phyloP scores from a whole-genome alignment of 2,888 invertebrate genomes.

The Subacronicta megacephala region DNA sequence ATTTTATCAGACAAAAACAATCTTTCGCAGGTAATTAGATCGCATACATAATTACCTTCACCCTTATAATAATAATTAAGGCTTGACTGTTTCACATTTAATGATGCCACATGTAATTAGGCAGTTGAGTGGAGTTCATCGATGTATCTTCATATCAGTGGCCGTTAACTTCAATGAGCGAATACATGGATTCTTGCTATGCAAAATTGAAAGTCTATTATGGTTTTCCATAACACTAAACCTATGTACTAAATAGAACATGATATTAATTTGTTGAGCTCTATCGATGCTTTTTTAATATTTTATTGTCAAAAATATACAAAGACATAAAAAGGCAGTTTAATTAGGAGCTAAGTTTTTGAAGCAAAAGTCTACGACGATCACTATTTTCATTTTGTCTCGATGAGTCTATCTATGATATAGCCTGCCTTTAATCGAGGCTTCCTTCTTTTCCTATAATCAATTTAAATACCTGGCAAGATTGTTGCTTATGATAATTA shows the following conservation, averaged over 20 bases:
- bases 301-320: no score
- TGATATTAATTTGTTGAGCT: constrained; percentile 12
- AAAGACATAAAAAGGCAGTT: no score
- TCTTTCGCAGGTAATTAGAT: no score
- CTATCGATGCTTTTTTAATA: no score
- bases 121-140: constrained; percentile 31
- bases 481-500: no score
- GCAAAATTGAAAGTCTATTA: constrained; percentile 45
- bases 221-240: constrained; percentile 25
- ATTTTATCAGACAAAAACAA: no score
- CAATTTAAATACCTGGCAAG: no score
- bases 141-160: constrained; percentile 33
- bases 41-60: constrained; percentile 14
- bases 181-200: constrained; percentile 28
- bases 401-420: not conserved
- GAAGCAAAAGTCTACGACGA: no score
- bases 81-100: constrained; percentile 33
- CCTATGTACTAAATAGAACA: constrained; percentile 7
- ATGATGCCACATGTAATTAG: constrained; percentile 41
- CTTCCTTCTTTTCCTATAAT: no score
- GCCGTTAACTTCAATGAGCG: constrained; percentile 35
- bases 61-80: constrained; percentile 35
- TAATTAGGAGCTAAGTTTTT: no score
- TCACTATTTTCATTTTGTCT: no score
- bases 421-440: not conserved